phyloP scores from a whole-genome alignment of 1,140 invertebrate species.

The Meteorus sp. region DNA sequence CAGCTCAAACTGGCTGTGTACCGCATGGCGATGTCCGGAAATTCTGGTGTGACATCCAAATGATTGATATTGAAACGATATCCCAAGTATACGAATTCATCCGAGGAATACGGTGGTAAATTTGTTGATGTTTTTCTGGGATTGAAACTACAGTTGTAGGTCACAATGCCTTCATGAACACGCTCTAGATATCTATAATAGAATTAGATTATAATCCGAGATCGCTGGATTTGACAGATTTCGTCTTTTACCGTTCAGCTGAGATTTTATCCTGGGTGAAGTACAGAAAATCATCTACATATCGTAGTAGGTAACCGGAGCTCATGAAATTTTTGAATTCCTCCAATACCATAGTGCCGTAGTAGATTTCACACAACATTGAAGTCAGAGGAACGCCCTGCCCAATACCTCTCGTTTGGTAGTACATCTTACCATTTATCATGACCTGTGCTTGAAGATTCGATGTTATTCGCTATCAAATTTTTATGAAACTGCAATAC shows the following conservation, averaged over 20 bases:
- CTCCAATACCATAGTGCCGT: constrained; percentile 1
- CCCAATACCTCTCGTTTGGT: constrained; percentile 8
- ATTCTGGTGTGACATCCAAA: constrained; percentile 6
- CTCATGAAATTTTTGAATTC: constrained; percentile 8
- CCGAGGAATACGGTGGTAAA: not conserved
- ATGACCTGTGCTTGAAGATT: not conserved
- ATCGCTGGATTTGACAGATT: not conserved
- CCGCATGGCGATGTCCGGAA: not conserved
- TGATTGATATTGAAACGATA: constrained; percentile 4
- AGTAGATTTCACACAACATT: constrained; percentile 12
- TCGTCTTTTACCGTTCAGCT: constrained; percentile 3
- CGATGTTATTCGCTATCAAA: not conserved
- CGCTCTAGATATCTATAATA: constrained; percentile 5
- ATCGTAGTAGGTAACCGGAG: constrained; percentile 3
- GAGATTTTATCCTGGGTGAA: not conserved
- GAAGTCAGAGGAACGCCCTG: constrained; percentile 6
- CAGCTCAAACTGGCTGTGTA: no score
- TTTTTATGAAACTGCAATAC: not conserved
- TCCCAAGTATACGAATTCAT: constrained; percentile 7
- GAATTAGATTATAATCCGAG: not conserved
- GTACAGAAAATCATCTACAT: constrained; percentile 22
- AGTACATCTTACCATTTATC: not conserved
- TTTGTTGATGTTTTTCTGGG: constrained; percentile 2
- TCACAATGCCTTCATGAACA: not conserved
- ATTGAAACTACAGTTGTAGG: constrained; percentile 11